A percentile compares a stretch with the other conserved stretches of the same genome.
phyloP scores from a whole-genome alignment of 2,797 vertebrate species.

The Mionectes olivaceus region DNA sequence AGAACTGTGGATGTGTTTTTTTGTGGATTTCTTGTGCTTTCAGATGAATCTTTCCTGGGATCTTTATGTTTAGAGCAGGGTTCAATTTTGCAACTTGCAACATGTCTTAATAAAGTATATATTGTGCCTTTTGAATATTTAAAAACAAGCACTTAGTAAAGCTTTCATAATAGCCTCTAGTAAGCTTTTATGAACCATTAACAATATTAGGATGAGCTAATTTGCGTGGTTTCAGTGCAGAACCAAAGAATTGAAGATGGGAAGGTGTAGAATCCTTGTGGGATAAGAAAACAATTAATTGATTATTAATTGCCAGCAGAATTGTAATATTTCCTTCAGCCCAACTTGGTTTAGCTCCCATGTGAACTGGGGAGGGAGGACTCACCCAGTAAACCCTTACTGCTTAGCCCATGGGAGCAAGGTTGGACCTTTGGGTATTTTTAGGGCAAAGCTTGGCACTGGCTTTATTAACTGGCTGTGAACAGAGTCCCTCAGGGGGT shows the following conservation, averaged over 20 bases:
- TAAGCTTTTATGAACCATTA: slow-evolving; percentile 68
- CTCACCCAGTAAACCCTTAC: background rate
- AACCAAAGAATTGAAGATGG: background rate
- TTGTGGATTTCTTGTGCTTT: background rate
- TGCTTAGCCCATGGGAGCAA: background rate
- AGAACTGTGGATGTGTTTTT: background rate
- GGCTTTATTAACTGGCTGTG: background rate
- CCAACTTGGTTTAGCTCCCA: background rate
- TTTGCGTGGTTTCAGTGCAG: slow-evolving; percentile 18
- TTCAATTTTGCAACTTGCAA: slow-evolving; percentile 44
- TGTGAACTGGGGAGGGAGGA: background rate
- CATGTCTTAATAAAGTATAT: slow-evolving; percentile 73
- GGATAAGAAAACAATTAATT: background rate
- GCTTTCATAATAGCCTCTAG: slow-evolving; percentile 65
- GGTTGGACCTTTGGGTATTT: background rate
- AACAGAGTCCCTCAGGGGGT: background rate
- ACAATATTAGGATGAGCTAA: slow-evolving; percentile 36
- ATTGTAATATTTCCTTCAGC: background rate
- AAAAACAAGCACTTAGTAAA: slow-evolving; percentile 67
- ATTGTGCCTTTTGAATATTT: slow-evolving; percentile 75
- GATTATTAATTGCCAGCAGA: slow-evolving; percentile 51
- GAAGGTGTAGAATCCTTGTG: background rate
- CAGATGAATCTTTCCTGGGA: background rate
- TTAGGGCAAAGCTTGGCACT: background rate
- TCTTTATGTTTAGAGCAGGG: background rate